Percentiles rank a stretch among this genome's conserved stretches.
Evolutionary conservation across 1,140 invertebrate species (phyloP).

Genomic region (Micrasema minimum): DNA sequence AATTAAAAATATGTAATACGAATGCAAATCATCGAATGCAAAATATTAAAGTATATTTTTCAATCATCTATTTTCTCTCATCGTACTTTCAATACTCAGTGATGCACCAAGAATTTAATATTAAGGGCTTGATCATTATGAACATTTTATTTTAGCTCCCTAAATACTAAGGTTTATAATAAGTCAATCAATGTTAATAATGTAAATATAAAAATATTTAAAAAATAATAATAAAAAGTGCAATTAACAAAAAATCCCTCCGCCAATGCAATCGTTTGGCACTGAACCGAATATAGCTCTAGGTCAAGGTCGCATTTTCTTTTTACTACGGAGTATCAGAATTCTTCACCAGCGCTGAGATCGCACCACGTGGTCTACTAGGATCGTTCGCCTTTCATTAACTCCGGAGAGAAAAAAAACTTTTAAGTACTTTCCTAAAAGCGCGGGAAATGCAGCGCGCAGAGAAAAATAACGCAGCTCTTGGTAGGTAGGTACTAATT

Average conservation of each 20-base stretch:
- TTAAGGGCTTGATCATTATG: too few relatives aligned
- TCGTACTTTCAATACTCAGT: too few relatives aligned
- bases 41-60: too few relatives aligned
- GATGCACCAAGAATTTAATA: too few relatives aligned
- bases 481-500: background rate
- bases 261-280: conserved; percentile 44
- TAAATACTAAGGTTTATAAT: too few relatives aligned
- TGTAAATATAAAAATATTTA: too few relatives aligned
- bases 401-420: conserved; percentile 18
- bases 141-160: too few relatives aligned
- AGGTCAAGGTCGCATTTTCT: conserved; percentile 55
- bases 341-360: conserved; percentile 40
- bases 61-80: too few relatives aligned
- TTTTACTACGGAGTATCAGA: conserved; percentile 52
- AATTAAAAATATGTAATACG: too few relatives aligned
- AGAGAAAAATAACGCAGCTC: conserved; percentile 15
- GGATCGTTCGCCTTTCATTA: conserved; percentile 42
- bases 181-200: too few relatives aligned
- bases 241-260: conserved; percentile 25
- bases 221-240: conserved; percentile 15
- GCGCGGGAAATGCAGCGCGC: background rate
- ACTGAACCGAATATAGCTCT: conserved; percentile 54
- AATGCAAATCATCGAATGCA: too few relatives aligned
- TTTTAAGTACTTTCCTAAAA: background rate
- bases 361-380: conserved; percentile 45